Percentiles rank a stretch among this genome's conserved stretches.
Conservation (phyloP, 2,797 vertebrate species). For the Loris lydekkerianus region DNA sequence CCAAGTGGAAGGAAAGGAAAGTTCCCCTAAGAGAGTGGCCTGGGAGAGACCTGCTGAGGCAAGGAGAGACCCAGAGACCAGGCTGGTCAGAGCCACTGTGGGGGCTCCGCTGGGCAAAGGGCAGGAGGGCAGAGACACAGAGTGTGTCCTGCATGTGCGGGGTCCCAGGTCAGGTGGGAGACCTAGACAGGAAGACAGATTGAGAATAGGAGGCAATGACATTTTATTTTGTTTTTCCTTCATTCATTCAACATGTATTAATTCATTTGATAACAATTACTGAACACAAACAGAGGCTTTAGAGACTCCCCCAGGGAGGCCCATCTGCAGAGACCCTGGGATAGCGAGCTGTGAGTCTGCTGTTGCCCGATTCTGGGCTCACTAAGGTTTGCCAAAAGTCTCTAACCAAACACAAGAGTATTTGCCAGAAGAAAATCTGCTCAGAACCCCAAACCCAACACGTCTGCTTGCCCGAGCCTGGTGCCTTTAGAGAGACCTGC, state of each 20-base stretch:
- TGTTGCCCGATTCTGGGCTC: background rate
- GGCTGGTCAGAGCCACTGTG: rapidly evolving
- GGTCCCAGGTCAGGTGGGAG: rapidly evolving
- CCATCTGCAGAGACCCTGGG: background rate
- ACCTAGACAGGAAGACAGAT: rapidly evolving
- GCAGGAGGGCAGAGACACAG: no score
- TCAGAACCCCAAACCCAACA: background rate
- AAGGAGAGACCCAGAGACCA: no score
- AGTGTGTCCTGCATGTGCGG: rapidly evolving
- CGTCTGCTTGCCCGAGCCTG: rapidly evolving
- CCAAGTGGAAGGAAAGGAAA: background rate
- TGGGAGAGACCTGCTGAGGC: rapidly evolving
- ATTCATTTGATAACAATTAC: background rate
- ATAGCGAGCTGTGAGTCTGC: no score
- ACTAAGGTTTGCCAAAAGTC: background rate
- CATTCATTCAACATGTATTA: background rate
- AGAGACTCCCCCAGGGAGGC: background rate
- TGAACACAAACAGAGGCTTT: background rate
- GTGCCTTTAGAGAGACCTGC: background rate
- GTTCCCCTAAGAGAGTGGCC: background rate
- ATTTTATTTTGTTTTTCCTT: background rate
- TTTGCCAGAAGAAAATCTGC: background rate
- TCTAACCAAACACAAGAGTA: background rate
- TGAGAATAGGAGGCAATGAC: rapidly evolving
- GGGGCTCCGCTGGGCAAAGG: rapidly evolving